Base-by-base conservation (phyloP, 2,113 vertebrate genomes). In the Sylvicapra grimmia region DNA sequence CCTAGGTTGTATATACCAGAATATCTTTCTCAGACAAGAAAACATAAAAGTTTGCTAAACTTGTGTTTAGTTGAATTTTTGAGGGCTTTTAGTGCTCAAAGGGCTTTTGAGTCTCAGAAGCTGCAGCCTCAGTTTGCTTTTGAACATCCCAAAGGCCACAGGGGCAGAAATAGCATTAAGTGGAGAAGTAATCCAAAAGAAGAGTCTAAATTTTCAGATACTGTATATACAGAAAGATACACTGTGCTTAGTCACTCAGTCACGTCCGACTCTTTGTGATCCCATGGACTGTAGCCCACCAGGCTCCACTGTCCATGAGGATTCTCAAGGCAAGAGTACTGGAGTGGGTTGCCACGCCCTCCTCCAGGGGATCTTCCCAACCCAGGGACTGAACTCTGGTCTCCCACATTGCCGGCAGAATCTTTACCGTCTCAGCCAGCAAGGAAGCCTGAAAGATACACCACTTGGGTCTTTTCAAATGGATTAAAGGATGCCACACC, bases 401-500 rank as follows among this genome's bases (percentile, higher is more conserved):
- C 68, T 75, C 19, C n/a, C 0, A 0, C 0, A 25, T 25, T 13
- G 68, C 36, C 0, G 3, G 68, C n/a, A 25, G 36, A 75, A 40
- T 75, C 19, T 40, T 75, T 23, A 25, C 68, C 1, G 1, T 40
- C 36, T 75, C 68, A 40, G 68, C 68, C n/a, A 40, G 21, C 68
- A 75, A 75, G 36, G 11, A 75, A 75, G 36, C 68, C n/a, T 0
- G 1, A 40, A 75, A 40, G 68, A 40, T 40, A 25, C 3, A 40
- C 8, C 29, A 49, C 8, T 59, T 92, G n/a, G n/a, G 9, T 82
- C 72, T 97, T 94, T 77, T 51, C 19, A 63, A 36, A 59, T 49
- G 53, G 61, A 23, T 88, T 51, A 90, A 92, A 75, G 77, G 49
- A 92, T 6, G 18, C 65, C 79, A 61, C 29, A 44, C 36, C n/a